phyloP scores from a whole-genome alignment of 2,797 vertebrate species.

The Argya squamiceps region DNA sequence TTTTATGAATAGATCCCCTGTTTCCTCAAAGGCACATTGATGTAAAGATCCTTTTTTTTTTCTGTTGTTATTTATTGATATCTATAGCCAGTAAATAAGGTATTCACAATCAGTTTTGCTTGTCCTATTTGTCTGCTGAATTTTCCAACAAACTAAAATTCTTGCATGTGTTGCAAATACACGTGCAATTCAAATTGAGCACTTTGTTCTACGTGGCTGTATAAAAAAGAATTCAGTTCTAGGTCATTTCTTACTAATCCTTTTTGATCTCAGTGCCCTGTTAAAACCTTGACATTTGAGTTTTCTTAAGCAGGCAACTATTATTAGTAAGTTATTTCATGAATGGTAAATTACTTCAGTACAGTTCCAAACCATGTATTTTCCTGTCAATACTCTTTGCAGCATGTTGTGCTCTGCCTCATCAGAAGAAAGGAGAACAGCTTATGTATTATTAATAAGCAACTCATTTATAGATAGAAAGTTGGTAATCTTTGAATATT shows the following conservation, averaged over 20 bases:
- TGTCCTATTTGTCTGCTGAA: not conserved
- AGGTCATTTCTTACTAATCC: not conserved
- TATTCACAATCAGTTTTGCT: not conserved
- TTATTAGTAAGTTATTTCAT: conserved; percentile 18
- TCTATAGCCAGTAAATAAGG: not conserved
- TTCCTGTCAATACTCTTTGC: conserved; percentile 37
- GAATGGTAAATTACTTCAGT: conserved; percentile 4
- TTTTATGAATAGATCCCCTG: not conserved
- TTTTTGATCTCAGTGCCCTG: not conserved
- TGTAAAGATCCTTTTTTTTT: not conserved
- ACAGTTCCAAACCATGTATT: not conserved
- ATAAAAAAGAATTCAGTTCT: not conserved
- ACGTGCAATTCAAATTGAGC: not conserved
- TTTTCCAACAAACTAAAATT: not conserved
- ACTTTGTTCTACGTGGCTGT: not conserved
- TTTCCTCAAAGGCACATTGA: not conserved
- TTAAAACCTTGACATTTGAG: conserved; percentile 33
- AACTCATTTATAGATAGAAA: conserved; percentile 24
- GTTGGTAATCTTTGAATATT: conserved; percentile 41
- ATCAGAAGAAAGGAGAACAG: not conserved
- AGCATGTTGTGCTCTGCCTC: conserved; percentile 19
- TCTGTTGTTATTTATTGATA: not conserved
- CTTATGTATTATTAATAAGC: conserved; percentile 47
- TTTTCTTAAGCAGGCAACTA: conserved; percentile 23
- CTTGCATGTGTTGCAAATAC: not conserved